These are phyloP conservation scores for Actinostola sp. DNA, from an alignment of 92 coral and sea anemone genomes.

Conservation along the genomic window DNA sequence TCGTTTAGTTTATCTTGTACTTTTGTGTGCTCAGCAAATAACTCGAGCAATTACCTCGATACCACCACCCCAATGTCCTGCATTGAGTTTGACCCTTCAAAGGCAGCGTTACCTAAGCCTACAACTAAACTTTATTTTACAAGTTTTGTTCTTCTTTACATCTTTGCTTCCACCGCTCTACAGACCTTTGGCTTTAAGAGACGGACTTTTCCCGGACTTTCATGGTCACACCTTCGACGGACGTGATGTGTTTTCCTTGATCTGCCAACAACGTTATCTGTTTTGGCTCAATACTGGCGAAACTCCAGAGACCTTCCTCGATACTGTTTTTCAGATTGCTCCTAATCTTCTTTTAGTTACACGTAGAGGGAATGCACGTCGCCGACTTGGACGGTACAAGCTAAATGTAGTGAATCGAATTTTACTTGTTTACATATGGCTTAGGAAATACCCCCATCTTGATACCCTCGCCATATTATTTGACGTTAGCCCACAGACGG, in stretches of 20 bases:
- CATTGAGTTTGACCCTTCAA: too few species aligned
- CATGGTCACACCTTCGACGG: not conserved
- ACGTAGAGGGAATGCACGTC: conserved; percentile 15
- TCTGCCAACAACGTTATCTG: not conserved
- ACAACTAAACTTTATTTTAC: not conserved
- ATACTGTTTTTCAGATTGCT: conserved; percentile 3
- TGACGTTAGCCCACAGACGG: conserved; percentile 43
- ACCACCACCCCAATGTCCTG: too few species aligned
- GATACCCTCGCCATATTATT: conserved; percentile 34
- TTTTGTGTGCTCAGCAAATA: too few species aligned
- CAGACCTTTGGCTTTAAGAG: not conserved
- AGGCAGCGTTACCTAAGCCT: not conserved
- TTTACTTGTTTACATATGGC: conserved; percentile 16
- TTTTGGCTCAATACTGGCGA: conserved; percentile 3
- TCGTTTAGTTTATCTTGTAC: too few species aligned
- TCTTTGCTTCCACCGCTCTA: not conserved
- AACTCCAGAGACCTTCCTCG: conserved; percentile 20
- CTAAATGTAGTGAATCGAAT: conserved; percentile 22
- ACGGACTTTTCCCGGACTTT: not conserved
- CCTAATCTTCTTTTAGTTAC: conserved; percentile 6
- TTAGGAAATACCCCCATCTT: conserved; percentile 38
- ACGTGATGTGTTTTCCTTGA: not conserved
- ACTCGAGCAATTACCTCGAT: too few species aligned
- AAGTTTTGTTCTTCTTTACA: not conserved
- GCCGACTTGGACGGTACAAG: conserved; percentile 9